Base-by-base conservation (phyloP, 2,113 vertebrate genomes). In the Apeltes quadracus region DNA sequence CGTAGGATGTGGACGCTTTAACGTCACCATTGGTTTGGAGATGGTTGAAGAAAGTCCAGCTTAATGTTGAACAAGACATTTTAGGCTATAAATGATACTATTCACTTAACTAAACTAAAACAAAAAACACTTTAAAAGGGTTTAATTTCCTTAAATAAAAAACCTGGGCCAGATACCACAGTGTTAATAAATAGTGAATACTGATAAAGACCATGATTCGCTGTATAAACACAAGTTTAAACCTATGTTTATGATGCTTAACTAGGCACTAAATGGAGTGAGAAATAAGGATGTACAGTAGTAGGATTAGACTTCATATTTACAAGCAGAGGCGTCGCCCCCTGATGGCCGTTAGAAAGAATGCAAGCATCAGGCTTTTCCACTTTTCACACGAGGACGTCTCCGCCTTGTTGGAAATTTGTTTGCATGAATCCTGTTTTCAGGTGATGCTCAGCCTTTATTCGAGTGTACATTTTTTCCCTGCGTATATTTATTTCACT, bases 401-500 rank as follows among this genome's bases (percentile, higher is more conserved):
- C 12, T 12, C n/a, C n/a, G 48, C n/a, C 48, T 51, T n/a, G 16
- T 16, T 68, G 9, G 22, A 18, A 41, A 56, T 16, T 34, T 15
- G 43, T 1, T 15, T 57, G 25, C 15, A 22, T 38, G 7, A 22
- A 34, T 39, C 22, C 32, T 23, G 23, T 69, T 69, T 23, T 14
- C 3, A 10, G 18, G 13, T 12, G 3, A 2, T 25, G n/a, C 7
- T 44, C 2, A 15, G 13, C 23, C 23, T 41, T 22, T 29, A 46
- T 56, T 13, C 15, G 38, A 75, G 18, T 23, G 13, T 55, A 25
- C 25, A 63, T 68, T 39, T 16, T 22, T 10, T 23, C 16, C 27
- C 18, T 43, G 11, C 43, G 32, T n/a, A 2, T 51, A 16, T 63
- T 65, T 59, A 38, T 58, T 16, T 76, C 16, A 62, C 32, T 61